Base-by-base conservation (phyloP, 2,797 vertebrate genomes). In the Amblyopsis hoosieri region DNA sequence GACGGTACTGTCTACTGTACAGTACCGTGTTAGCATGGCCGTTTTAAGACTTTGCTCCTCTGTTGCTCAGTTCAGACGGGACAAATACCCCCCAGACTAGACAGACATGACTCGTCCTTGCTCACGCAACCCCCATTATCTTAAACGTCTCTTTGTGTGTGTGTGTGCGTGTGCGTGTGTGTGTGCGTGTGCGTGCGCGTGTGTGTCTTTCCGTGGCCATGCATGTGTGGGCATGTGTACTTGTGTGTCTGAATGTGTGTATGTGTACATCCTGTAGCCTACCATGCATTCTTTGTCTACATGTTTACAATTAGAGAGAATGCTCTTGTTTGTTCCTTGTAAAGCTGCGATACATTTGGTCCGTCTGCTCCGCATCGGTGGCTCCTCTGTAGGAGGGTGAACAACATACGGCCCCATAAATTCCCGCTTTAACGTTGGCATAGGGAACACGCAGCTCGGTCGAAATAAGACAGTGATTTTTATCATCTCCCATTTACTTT, bases 271-370 rank as follows among this genome's bases (percentile, higher is more conserved):
- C 54, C 55, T 64, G 48, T 51, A 54, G 13, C 55, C 46, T 45
- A 46, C 37, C n/a, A 53, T 56, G 52, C 61, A 69, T 55, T 62
- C 57, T 47, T 64, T 47, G 29, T 64, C 33, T 67, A 49, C 45
- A 62, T 74, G 71, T 64, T 78, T 59, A 65, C 51, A 55, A 65
- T 71, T 67, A 71, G 17, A 12, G 31, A 60, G n/a, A 42, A 48
- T n/a, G 48, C 19, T 59, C 55, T 73, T 73, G 60, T 60, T 56
- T 55, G 54, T 62, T 54, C 57, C 45, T 12, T 3, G 9, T 51
- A 29, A 52, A 45, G 46, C 56, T 68, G 47, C 33, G 46, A 48
- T 54, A 48, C 23, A 51, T 49, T 61, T 45, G 13, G 17, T 23
- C 19, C 13, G 33, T 51, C 46, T 42, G 46, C 57, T 19, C 23